Percentiles rank a stretch among this genome's conserved stretches.
These are phyloP conservation scores for Megalurothrips usitatus DNA, from an alignment of 2,888 invertebrate species.

Conservation along the genomic window DNA sequence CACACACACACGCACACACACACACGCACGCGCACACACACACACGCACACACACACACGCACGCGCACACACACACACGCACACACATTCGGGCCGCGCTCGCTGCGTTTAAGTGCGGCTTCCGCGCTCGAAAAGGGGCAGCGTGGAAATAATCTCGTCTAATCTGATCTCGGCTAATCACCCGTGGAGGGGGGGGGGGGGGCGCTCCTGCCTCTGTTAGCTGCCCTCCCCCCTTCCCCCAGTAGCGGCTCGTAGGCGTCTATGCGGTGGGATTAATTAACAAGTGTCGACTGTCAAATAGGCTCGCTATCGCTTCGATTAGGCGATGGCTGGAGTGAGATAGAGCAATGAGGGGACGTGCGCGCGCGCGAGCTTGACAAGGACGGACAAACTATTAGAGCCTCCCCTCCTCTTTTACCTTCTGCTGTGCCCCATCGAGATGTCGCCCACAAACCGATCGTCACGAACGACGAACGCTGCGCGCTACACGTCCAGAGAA, in stretches of 20 bases:
- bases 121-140: neutral
- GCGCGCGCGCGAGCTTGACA: too few species aligned
- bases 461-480: too few species aligned
- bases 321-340: neutral
- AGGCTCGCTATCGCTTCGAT: neutral
- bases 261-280: neutral
- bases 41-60: too few species aligned
- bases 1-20: too few species aligned
- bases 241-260: neutral
- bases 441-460: too few species aligned
- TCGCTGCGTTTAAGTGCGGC: neutral
- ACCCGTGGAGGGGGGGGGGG: neutral
- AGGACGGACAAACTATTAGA: too few species aligned
- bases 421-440: too few species aligned
- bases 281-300: slow-evolving; percentile 12
- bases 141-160: slow-evolving; percentile 3
- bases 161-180: slow-evolving; percentile 17
- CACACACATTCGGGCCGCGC: neutral
- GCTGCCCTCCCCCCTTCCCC: neutral
- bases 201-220: neutral
- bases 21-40: too few species aligned
- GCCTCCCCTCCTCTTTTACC: too few species aligned
- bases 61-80: too few species aligned
- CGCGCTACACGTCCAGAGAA: too few species aligned
- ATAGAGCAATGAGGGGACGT: neutral